Evolutionary conservation across 2,113 vertebrate genomes (phyloP).

Genomic region (Microcebus ravelobensis): DNA sequence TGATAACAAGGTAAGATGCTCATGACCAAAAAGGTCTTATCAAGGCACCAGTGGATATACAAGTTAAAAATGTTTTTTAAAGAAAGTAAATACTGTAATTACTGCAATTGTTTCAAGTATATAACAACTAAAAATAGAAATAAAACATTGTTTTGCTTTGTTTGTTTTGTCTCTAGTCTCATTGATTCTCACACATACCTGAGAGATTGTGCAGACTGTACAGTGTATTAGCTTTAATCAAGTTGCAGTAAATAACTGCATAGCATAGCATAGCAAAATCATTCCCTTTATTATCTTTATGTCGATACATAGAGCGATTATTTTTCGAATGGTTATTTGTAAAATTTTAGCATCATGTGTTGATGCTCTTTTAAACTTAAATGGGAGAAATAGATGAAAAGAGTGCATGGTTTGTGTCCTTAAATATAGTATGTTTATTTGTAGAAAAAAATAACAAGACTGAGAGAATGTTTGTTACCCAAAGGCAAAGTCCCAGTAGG

Average conservation of each 20-base stretch:
- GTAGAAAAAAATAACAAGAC: constrained; percentile 36
- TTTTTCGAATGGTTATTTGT: not conserved
- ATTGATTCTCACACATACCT: not conserved
- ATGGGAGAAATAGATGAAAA: not conserved
- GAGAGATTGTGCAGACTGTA: not conserved
- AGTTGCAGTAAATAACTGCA: not conserved
- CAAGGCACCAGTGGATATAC: not conserved
- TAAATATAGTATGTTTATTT: not conserved
- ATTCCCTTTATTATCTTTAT: not conserved
- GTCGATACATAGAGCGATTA: not conserved
- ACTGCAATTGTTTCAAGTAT: not conserved
- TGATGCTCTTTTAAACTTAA: not conserved
- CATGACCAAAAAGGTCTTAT: not conserved
- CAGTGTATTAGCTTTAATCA: not conserved
- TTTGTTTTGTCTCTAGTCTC: not conserved
- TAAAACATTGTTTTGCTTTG: not conserved
- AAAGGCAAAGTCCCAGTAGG: constrained; percentile 50
- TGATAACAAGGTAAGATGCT: not conserved
- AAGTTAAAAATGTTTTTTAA: not conserved
- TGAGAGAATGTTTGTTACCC: constrained; percentile 65
- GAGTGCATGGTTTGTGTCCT: not conserved
- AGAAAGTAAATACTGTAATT: not conserved
- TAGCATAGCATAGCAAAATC: not conserved
- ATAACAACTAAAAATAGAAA: not conserved
- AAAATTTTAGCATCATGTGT: not conserved